Base-by-base conservation (phyloP, 1,140 invertebrate genomes). In the Nasonia vitripennis region DNA sequence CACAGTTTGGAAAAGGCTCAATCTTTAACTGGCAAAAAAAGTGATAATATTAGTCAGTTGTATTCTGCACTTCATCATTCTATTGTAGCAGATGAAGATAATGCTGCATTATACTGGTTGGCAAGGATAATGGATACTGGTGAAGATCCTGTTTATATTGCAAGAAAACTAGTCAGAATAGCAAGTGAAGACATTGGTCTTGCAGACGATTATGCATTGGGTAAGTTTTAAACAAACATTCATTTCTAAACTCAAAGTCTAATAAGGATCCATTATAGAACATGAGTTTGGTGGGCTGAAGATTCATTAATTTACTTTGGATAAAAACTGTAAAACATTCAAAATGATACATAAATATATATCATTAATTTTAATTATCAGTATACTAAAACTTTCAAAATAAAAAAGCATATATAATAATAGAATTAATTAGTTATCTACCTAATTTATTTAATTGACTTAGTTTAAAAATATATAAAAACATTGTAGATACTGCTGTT, bases 51-150 rank as follows among this genome's bases (percentile, higher is more conserved):
- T 14, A 23, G 96, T 96, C 88, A 90, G 10, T 77, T 90, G 31
- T 87, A 90, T 75, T 97, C 96, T 9, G 97, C 97, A 2, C 92
- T 97, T 70, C 96, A 97, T 87, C 97, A 97, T 91, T 97, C 96
- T 2, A 96, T 98, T 80, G 93, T 96, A 87, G 96, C 96, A 1
- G 95, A 95, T 48, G 95, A 97, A 90, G 95, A 95, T 51, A 96
- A 96, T 93, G 97, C 96, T 51, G 94, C 97, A 12, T 89, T 98
- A 37, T 97, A 98, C 91, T 98, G 97, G 96, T 93, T 96, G 20
- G 95, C 96, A 17, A 93, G 97, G 83, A 97, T 97, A 94, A 91
- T 98, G 82, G 94, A 96, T 87, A 95, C 95, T 14, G 97, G 97
- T 45, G 97, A 97, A 93, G 96, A 97, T 92, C 97, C 97, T 1